These are phyloP conservation scores for Pentamera pediparva DNA, from an alignment of 53 echinoderm and acorn worm species.

Conservation along the genomic window DNA sequence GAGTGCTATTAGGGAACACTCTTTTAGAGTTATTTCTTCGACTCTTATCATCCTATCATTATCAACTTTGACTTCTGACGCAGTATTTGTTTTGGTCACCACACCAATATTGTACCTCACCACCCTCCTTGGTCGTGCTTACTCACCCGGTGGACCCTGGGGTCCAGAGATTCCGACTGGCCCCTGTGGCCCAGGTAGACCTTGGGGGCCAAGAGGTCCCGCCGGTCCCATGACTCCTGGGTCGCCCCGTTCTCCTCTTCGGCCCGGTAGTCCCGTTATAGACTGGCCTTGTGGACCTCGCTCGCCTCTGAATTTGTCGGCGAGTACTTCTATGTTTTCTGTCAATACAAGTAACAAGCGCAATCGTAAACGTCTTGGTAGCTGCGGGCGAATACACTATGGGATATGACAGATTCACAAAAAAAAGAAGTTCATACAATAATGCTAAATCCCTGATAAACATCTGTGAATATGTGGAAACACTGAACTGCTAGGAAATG, in stretches of 20 bases:
- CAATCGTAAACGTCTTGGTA: not conserved
- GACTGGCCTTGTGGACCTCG: not conserved
- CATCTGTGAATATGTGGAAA: too few species aligned
- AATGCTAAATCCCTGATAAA: too few species aligned
- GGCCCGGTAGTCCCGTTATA: constrained; percentile 7
- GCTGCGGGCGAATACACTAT: not conserved
- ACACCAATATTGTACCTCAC: not conserved
- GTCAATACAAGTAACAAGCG: not conserved
- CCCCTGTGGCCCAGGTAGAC: constrained; percentile 35
- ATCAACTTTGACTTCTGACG: not conserved
- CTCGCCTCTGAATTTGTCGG: constrained; percentile 3
- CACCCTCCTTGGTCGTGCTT: not conserved
- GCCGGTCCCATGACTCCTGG: constrained; percentile 24
- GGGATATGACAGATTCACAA: too few species aligned
- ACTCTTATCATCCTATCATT: too few species aligned
- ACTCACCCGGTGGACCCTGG: not conserved
- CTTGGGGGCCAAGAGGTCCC: constrained; percentile 53
- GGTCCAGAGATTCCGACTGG: not conserved
- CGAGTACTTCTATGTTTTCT: constrained; percentile 25
- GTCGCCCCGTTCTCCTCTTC: not conserved
- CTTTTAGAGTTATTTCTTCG: too few species aligned
- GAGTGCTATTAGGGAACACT: too few species aligned
- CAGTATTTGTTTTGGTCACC: not conserved
- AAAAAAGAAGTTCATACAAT: too few species aligned
- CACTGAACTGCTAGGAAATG: too few species aligned